Percentiles rank a stretch among this genome's conserved stretches.
Evolutionary conservation across 1,140 invertebrate species (phyloP).

Genomic region (Trichomalopsis sarcophagae): DNA sequence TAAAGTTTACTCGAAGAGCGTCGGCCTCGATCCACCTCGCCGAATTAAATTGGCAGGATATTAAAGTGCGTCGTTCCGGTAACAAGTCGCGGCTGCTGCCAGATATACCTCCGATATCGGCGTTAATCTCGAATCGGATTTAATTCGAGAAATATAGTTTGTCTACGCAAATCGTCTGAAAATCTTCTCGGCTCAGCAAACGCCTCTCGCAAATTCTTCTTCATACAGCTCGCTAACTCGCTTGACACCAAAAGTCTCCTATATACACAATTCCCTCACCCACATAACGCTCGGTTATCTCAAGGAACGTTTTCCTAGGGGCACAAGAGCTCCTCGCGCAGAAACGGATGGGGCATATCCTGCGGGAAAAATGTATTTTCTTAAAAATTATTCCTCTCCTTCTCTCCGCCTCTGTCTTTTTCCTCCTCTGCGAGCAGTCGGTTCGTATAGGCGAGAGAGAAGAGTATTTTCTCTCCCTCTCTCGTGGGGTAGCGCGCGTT

Average conservation of each 20-base stretch:
- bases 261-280: slow-evolving; percentile 9
- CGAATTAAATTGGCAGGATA: slow-evolving; percentile 60
- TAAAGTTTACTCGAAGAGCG: slow-evolving; percentile 42
- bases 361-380: slow-evolving; percentile 57
- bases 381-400: slow-evolving; percentile 54
- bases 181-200: too few relatives aligned
- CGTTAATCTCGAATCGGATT: not conserved
- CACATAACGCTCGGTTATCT: slow-evolving; percentile 5
- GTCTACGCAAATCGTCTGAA: too few relatives aligned
- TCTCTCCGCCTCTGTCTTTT: slow-evolving; percentile 9
- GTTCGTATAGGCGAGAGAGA: slow-evolving; percentile 20
- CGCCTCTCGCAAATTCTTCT: not conserved
- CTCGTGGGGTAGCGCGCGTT: not conserved
- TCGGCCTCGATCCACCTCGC: not conserved
- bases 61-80: slow-evolving; percentile 55
- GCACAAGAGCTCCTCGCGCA: slow-evolving; percentile 25
- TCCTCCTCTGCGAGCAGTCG: slow-evolving; percentile 35
- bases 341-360: slow-evolving; percentile 52
- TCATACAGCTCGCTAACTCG: not conserved
- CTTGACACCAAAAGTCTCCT: not conserved
- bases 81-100: not conserved
- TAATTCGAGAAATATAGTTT: too few relatives aligned
- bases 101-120: not conserved
- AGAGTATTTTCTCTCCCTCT: slow-evolving; percentile 38
- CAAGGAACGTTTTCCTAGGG: slow-evolving; percentile 9